Base-by-base conservation (phyloP, 2,113 vertebrate species). In the Apistogramma diplotaenia region DNA sequence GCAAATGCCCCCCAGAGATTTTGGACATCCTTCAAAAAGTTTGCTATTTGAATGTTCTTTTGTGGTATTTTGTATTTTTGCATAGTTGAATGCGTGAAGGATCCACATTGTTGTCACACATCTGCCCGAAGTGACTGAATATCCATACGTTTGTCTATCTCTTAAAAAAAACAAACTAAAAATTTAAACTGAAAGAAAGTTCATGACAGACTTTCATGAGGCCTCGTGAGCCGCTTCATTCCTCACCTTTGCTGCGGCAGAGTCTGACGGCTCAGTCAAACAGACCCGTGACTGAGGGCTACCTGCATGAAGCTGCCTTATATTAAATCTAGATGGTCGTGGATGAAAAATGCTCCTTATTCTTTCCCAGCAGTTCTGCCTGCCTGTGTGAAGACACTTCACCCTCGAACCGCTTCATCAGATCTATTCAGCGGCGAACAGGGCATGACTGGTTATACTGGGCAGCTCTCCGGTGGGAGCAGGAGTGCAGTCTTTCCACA, bases 361-460 rank as follows among this genome's bases (percentile, higher is more conserved):
- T 67, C 15, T 51, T 83, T 78, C 67, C 57, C 49, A 56, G 46
- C 43, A 58, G 27, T 72, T 73, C 27, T 54, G 29, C 19, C 71
- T 35, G 43, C 59, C 78, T 74, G 33, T n/a, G 10, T 72, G 31
- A 78, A 81, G 79, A 84, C 76, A 58, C 49, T 76, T 85, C 82
- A 78, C n/a, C 78, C 74, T 70, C 53, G 74, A 31, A 81, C 29
- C 75, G 65, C 82, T 79, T 62, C 51, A 49, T 77, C 79, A 51
- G 62, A 70, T 70, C 62, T 70, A 70, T 70, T 70, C 40, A 70
- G 62, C 27, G 40, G 71, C 70, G 65, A n/a, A 43, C 15, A 75
- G 82, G 71, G 55, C 79, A 84, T 70, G 80, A 58, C 73, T 80
- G 76, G 84, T 61, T 84, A 76, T 49, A 83, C 61, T 67, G 83